Evolutionary conservation across 53 echinoderm and acorn worm species (phyloP).

Genomic region (Echinarachnius parma): DNA sequence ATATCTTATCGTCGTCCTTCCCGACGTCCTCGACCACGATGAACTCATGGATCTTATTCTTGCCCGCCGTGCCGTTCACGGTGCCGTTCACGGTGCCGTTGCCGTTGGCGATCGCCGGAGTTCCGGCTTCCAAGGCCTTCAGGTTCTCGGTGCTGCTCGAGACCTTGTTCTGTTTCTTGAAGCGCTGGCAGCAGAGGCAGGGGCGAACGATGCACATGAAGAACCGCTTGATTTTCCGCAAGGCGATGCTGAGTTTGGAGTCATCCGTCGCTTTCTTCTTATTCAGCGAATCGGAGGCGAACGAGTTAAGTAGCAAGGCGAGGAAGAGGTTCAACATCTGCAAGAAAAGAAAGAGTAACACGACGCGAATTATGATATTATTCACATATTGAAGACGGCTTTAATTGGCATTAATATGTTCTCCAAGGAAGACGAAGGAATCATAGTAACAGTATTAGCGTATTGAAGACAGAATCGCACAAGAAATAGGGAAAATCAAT

Average conservation of each 20-base stretch:
- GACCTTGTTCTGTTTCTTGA: slow-evolving; percentile 51
- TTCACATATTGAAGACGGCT: too few relatives aligned
- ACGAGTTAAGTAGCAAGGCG: slow-evolving; percentile 86
- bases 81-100: slow-evolving; percentile 5
- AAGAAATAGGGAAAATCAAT: too few relatives aligned
- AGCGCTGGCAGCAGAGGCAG: slow-evolving; percentile 51
- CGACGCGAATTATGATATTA: background rate
- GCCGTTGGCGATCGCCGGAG: background rate
- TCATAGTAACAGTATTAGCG: too few relatives aligned
- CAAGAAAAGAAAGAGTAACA: background rate
- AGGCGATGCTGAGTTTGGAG: slow-evolving; percentile 61
- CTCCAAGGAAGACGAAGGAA: too few relatives aligned
- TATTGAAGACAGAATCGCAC: too few relatives aligned
- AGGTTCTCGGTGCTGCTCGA: slow-evolving; percentile 28
- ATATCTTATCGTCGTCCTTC: slow-evolving; percentile 66
- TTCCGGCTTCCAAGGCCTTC: background rate
- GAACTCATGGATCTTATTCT: slow-evolving; percentile 32
- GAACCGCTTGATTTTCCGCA: slow-evolving; percentile 69
- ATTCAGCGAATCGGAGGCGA: slow-evolving; percentile 76
- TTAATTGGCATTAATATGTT: too few relatives aligned
- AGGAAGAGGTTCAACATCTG: slow-evolving; percentile 93
- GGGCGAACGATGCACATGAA: slow-evolving; percentile 13
- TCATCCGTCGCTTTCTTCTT: slow-evolving; percentile 57
- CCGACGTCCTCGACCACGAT: slow-evolving; percentile 66
- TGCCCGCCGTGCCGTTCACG: slow-evolving; percentile 19